Evolutionary conservation across 2,797 vertebrate genomes (phyloP).

Genomic region (Ptychobarbus kaznakovi): DNA sequence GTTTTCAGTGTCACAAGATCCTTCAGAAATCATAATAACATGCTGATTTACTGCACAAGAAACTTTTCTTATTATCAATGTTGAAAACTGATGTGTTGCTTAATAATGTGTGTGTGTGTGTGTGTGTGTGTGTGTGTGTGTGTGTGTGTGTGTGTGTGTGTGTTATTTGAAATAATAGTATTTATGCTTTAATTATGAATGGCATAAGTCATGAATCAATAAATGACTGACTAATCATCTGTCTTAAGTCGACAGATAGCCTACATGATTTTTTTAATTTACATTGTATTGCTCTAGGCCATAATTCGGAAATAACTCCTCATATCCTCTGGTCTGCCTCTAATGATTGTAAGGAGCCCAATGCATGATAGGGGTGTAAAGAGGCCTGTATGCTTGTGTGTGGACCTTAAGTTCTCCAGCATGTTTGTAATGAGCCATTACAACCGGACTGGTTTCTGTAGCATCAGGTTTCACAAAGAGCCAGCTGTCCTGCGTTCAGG

Average conservation of each 20-base stretch:
- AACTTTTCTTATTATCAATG: not conserved
- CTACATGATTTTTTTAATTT: not conserved
- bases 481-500: not conserved
- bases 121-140: not conserved
- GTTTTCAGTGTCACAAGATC: not conserved
- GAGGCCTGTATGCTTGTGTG: slow-evolving; percentile 17
- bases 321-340: not conserved
- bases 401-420: slow-evolving; percentile 7
- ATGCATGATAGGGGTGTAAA: slow-evolving; percentile 6
- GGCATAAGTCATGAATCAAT: not conserved
- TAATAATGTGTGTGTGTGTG: not conserved
- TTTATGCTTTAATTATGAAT: not conserved
- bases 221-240: not conserved
- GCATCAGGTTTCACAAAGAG: slow-evolving; percentile 43
- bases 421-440: slow-evolving; percentile 43
- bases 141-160: not conserved
- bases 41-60: not conserved
- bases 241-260: not conserved
- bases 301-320: not conserved
- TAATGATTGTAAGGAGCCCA: not conserved
- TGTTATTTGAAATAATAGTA: not conserved
- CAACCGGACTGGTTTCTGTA: slow-evolving; percentile 38
- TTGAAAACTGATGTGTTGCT: not conserved
- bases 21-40: not conserved
- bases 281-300: not conserved